Evolutionary conservation across 1,140 invertebrate species (phyloP).

Genomic region (Globodera ellingtonae): DNA sequence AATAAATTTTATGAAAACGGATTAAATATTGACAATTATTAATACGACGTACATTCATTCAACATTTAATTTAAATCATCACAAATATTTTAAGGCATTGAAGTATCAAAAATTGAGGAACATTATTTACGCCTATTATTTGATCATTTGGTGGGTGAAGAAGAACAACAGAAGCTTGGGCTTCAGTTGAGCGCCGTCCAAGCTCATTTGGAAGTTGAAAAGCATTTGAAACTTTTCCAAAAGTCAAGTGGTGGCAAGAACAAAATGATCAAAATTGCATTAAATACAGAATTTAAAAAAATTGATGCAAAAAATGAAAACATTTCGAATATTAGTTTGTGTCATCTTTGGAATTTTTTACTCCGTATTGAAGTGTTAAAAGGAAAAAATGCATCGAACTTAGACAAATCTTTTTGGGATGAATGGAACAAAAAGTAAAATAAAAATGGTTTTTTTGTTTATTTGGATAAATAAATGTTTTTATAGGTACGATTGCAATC

Average conservation of each 20-base stretch:
- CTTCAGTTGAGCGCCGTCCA: background rate
- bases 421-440: too few relatives aligned
- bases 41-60: too few relatives aligned
- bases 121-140: background rate
- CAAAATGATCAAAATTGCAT: background rate
- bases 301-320: background rate
- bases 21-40: too few relatives aligned
- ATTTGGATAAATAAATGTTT: too few relatives aligned
- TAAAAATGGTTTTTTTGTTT: too few relatives aligned
- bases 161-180: background rate
- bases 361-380: background rate
- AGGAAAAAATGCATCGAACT: background rate
- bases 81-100: background rate
- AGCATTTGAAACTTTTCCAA: background rate
- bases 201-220: background rate
- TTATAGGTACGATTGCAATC: too few relatives aligned
- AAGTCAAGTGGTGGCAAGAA: background rate
- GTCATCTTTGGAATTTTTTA: background rate
- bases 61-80: too few relatives aligned
- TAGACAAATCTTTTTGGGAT: background rate
- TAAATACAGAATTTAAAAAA: background rate
- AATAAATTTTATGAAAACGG: background rate
- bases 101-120: background rate
- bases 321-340: background rate
- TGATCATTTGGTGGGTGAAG: background rate